A percentile compares a stretch with the other conserved stretches of the same genome.
Conservation (phyloP, 2,888 invertebrate species). For the Prenolepis imparis region DNA sequence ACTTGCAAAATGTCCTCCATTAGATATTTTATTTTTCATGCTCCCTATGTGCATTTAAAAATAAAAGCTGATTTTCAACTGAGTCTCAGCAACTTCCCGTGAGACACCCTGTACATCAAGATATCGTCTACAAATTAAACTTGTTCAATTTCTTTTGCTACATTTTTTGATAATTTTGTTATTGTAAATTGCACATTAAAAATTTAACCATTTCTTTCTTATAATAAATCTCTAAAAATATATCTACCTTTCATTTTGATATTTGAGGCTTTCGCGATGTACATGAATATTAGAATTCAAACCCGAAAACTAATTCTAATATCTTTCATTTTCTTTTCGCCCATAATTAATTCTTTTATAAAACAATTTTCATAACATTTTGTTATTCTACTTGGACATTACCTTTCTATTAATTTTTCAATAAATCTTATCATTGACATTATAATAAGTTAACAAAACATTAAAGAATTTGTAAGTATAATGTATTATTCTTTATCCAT, state of each 20-base stretch:
- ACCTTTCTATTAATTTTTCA: slow-evolving; percentile 1
- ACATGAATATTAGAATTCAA: no score
- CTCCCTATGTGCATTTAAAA: neutral
- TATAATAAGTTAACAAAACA: neutral
- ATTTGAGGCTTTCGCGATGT: no score
- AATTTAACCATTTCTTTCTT: neutral
- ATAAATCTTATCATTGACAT: neutral
- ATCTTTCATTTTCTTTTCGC: neutral
- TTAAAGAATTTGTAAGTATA: neutral
- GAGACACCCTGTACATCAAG: neutral
- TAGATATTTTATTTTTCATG: neutral
- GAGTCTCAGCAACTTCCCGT: neutral
- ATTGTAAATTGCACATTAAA: slow-evolving; percentile 1
- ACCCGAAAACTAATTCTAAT: no score
- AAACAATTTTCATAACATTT: neutral
- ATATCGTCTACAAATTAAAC: neutral
- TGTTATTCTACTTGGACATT: neutral
- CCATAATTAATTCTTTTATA: neutral
- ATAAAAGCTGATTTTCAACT: neutral
- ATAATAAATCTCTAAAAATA: neutral
- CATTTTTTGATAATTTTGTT: neutral
- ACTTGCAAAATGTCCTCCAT: neutral
- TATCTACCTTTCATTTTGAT: neutral
- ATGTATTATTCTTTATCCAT: neutral
- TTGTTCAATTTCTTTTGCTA: neutral